Evolutionary conservation across 2,113 vertebrate species (phyloP), one percentile per base, ranked within the genome.

Genomic region (Mormoops blainvillei): DNA sequence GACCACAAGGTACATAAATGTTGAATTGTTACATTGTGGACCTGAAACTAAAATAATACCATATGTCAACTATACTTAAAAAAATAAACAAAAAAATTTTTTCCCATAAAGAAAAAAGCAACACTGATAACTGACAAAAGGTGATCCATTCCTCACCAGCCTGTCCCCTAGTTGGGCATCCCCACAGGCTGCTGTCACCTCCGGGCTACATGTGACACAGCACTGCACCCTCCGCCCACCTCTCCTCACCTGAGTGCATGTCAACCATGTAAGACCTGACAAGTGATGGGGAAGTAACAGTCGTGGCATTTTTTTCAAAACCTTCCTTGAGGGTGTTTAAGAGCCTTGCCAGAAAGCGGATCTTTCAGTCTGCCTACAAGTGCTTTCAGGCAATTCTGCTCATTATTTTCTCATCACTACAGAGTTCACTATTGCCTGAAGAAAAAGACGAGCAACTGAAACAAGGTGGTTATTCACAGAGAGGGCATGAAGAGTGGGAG

Each of bases 161-260:
- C 54, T 19, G 41, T 70, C 28, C 71, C 2, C 7, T 4, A 0
- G 24, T 7, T 8, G 74, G 45, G 38, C 3, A 1, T 33, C 22
- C 41, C 33, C n/a, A 7, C 0, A 1, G 41, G 36, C 8, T 20
- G 54, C 31, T 28, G 5, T 82, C 81, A 22, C 7, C 14, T 58
- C 16, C 4, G 4, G 31, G 26, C 33, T 16, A 11, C 8, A 4
- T 45, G 87, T 95, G 81, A 97, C 87, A 96, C 43, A 93, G 93
- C 74, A 74, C 96, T 68, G 94, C 68, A 76, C 78, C 95, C 97
- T 94, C 41, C 67, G 76, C 65, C 97, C 91, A 95, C 94, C 90
- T 97, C 85, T 68, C 73, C 81, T 54, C 9, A 65, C 67, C 14
- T 4, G 13, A 58, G 14, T 2, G 13, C 18, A n/a, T 12, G 56